Evolutionary conservation across 2,113 vertebrate genomes (phyloP).

Genomic region (Hoplias malabaricus): DNA sequence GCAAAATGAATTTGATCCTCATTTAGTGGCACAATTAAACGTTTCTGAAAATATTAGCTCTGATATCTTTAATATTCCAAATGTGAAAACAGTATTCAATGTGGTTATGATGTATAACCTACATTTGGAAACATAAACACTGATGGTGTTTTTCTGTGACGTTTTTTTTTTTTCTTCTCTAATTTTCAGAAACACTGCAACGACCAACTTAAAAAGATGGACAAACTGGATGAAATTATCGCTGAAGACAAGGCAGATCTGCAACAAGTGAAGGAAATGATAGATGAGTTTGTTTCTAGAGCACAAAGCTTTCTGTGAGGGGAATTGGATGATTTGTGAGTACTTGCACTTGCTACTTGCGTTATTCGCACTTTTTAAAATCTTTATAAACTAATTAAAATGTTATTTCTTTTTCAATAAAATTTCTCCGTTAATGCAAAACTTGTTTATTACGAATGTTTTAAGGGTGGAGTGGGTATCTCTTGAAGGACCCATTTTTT

Average conservation of each 20-base stretch:
- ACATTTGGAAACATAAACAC: not conserved
- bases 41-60: not conserved
- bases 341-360: conserved; percentile 32
- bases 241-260: conserved; percentile 63
- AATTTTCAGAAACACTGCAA: conserved; percentile 64
- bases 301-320: conserved; percentile 23
- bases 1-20: not conserved
- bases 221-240: conserved; percentile 59
- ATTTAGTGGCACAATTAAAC: not conserved
- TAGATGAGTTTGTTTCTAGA: conserved; percentile 58
- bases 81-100: too few species aligned
- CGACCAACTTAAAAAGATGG: conserved; percentile 61
- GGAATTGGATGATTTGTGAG: conserved; percentile 29
- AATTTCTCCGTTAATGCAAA: not conserved
- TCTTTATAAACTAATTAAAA: too few species aligned
- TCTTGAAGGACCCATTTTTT: too few species aligned
- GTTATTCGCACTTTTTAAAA: not conserved
- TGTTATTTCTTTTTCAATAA: not conserved
- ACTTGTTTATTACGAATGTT: not conserved
- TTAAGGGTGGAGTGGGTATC: not conserved
- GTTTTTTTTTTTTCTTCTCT: conserved; percentile 1
- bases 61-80: too few species aligned
- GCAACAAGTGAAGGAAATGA: conserved; percentile 56
- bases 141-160: not conserved
- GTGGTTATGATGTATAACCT: too few species aligned